Conservation (phyloP, 1,140 invertebrate genomes). For the Drosophila oshimai region DNA sequence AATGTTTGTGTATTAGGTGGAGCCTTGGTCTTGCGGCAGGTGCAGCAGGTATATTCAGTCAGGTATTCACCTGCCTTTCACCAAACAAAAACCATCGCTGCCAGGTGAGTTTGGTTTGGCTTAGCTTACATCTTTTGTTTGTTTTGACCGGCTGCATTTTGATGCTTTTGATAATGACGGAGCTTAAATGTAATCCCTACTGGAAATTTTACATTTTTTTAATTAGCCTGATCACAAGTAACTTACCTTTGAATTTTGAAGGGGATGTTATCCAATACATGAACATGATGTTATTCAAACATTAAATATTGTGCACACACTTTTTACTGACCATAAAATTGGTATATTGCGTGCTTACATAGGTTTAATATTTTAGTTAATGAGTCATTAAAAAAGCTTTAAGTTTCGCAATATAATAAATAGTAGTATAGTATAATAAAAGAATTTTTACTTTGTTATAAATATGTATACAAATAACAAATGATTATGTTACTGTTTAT, state of each 20-base stretch:
- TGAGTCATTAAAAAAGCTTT: too few relatives aligned
- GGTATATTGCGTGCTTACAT: too few relatives aligned
- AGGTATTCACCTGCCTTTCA: conserved; percentile 32
- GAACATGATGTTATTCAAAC: not conserved
- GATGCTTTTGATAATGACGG: conserved; percentile 27
- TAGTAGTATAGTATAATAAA: too few relatives aligned
- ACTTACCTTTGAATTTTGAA: not conserved
- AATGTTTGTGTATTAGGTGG: conserved; percentile 43
- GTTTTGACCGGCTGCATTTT: conserved; percentile 13
- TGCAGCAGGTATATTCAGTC: conserved; percentile 38
- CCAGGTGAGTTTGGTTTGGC: conserved; percentile 4
- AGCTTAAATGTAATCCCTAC: conserved; percentile 10
- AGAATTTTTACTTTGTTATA: too few relatives aligned
- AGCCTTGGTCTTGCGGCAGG: conserved; percentile 23
- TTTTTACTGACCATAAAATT: too few relatives aligned
- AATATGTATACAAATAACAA: too few relatives aligned
- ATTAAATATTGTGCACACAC: not conserved
- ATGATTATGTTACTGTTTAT: too few relatives aligned
- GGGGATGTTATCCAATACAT: not conserved
- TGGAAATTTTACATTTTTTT: conserved; percentile 14
- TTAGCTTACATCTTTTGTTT: conserved; percentile 22
- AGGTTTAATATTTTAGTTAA: too few relatives aligned
- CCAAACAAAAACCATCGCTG: conserved; percentile 31
- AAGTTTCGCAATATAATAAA: too few relatives aligned
- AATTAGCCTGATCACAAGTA: conserved; percentile 16